These are phyloP conservation scores for Paracentrotus lividus DNA, from an alignment of 53 echinoderm and acorn worm genomes.

Conservation along the genomic window DNA sequence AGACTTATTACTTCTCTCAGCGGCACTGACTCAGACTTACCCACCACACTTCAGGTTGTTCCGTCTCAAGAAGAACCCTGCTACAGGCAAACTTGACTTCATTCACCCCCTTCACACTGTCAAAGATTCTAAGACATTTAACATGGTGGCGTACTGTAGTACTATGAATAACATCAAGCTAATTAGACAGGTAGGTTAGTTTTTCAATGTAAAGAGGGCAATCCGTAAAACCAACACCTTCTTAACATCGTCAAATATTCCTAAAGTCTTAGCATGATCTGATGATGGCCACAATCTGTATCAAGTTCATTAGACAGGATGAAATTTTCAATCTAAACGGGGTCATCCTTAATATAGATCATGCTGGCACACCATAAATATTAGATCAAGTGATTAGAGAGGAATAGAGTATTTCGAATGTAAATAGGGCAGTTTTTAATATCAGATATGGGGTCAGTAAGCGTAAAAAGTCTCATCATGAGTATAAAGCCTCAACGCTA, in stretches of 20 bases:
- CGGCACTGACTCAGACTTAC: conserved; percentile 51
- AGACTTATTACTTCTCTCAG: conserved; percentile 83
- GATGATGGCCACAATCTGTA: too few relatives aligned
- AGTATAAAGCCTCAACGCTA: too few relatives aligned
- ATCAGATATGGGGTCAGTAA: too few relatives aligned
- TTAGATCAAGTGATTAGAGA: too few relatives aligned
- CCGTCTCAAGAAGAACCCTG: conserved; percentile 69
- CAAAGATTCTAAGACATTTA: conserved; percentile 78
- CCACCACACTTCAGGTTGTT: conserved; percentile 84
- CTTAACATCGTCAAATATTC: conserved; percentile 84
- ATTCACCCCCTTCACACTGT: conserved; percentile 82
- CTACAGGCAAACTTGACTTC: conserved; percentile 57
- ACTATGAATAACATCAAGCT: conserved; percentile 85
- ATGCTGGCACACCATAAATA: too few relatives aligned
- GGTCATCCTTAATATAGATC: too few relatives aligned
- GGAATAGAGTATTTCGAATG: too few relatives aligned
- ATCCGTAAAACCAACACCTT: conserved; percentile 28
- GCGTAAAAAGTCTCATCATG: too few relatives aligned
- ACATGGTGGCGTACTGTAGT: conserved; percentile 85
- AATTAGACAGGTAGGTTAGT: conserved; percentile 79
- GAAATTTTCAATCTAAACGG: too few relatives aligned
- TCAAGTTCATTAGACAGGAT: conserved; percentile 85
- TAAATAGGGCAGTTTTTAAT: not conserved
- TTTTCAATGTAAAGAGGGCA: not conserved
- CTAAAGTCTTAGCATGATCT: conserved; percentile 77